phyloP scores from a whole-genome alignment of 2,113 vertebrate genomes.

The Phaethon lepturus region DNA sequence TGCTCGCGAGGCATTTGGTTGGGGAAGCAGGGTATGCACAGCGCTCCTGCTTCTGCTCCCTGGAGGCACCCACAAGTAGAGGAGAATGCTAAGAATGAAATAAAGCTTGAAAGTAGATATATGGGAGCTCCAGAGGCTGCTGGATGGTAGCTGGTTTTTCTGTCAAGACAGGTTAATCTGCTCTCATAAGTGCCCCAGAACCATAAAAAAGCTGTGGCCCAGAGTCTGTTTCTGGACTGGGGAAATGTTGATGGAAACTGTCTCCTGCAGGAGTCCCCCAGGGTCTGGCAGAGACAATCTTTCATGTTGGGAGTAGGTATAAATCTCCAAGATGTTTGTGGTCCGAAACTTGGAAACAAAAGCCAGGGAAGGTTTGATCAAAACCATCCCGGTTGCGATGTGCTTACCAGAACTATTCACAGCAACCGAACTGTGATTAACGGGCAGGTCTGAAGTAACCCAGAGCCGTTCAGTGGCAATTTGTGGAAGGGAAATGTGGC shows the following conservation, averaged over 20 bases:
- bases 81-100: neutral
- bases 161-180: neutral
- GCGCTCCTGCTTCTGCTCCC: neutral
- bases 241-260: neutral
- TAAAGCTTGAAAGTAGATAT: neutral
- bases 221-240: neutral
- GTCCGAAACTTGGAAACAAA: neutral
- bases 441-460: neutral
- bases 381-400: neutral
- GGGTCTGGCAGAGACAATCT: neutral
- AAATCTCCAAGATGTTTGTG: neutral
- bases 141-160: neutral
- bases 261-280: neutral
- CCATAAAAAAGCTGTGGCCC: neutral
- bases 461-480: neutral
- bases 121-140: neutral
- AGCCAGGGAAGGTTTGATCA: neutral
- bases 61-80: neutral
- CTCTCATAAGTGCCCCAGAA: neutral
- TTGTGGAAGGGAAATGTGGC: neutral
- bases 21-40: neutral
- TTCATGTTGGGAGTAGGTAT: neutral
- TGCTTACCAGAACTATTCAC: neutral
- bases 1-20: neutral
- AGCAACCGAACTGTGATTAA: neutral